These are phyloP conservation scores for Apaloderma vittatum DNA, from an alignment of 2,113 vertebrate genomes.

Conservation along the genomic window DNA sequence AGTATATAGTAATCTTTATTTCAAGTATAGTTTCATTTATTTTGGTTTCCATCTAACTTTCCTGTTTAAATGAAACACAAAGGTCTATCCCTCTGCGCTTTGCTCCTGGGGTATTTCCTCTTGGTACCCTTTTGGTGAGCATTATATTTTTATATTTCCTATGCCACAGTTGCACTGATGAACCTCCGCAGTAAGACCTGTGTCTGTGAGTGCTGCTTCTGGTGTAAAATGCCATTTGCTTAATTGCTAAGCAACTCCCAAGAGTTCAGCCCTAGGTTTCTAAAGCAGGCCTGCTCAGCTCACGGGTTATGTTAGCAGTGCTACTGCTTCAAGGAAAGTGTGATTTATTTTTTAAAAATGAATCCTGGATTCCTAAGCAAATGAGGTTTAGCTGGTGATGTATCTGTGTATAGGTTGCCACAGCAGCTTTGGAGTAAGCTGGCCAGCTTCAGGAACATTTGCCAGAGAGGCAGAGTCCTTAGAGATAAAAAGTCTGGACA, in stretches of 20 bases:
- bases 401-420: not conserved
- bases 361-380: not conserved
- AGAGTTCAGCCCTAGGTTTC: not conserved
- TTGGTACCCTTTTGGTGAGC: not conserved
- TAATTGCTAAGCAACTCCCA: not conserved
- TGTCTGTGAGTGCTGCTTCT: not conserved
- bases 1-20: slow-evolving; percentile 37
- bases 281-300: not conserved
- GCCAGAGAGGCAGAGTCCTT: not conserved
- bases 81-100: slow-evolving; percentile 17
- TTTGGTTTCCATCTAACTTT: slow-evolving; percentile 75
- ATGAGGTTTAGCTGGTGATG: not conserved
- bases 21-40: slow-evolving; percentile 61
- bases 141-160: slow-evolving; percentile 18
- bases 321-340: not conserved
- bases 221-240: not conserved
- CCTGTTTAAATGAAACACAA: slow-evolving; percentile 65
- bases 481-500: not conserved
- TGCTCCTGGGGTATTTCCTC: slow-evolving; percentile 36
- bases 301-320: not conserved
- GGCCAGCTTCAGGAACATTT: not conserved
- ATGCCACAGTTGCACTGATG: not conserved
- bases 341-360: not conserved
- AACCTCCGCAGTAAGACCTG: not conserved
- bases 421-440: not conserved